Conservation (phyloP, 2,113 vertebrate species). For the Neomonachus schauinslandi region DNA sequence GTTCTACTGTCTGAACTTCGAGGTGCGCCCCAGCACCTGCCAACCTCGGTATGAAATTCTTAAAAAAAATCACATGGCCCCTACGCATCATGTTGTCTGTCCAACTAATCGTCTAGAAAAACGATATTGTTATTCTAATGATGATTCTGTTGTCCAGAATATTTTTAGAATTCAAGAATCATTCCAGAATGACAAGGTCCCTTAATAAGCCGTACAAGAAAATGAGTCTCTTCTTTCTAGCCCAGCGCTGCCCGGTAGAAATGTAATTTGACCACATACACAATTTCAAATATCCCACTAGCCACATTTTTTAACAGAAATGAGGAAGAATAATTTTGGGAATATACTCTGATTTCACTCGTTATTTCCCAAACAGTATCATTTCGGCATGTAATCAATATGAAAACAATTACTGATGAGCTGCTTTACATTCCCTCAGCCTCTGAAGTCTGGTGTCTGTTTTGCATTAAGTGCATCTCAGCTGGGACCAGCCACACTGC, state of each 20-base stretch:
- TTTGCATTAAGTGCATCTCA: background rate
- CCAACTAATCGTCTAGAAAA: no score
- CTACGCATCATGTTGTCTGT: background rate
- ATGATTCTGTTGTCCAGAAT: background rate
- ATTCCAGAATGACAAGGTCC: background rate
- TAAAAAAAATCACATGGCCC: background rate
- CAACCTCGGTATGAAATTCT: background rate
- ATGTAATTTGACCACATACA: accelerated
- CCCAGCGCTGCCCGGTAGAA: background rate
- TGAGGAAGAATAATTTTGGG: background rate
- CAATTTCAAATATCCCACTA: background rate
- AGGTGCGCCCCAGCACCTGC: accelerated
- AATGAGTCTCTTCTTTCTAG: background rate
- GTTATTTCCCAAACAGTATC: background rate
- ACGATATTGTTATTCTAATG: background rate
- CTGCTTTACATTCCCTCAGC: no score
- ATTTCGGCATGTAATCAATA: background rate
- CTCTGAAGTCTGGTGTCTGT: background rate
- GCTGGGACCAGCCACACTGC: accelerated
- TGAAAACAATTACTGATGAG: background rate
- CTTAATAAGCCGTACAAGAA: background rate
- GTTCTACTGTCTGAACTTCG: background rate
- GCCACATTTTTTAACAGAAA: background rate
- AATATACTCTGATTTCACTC: background rate
- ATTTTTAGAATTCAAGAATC: background rate